A percentile compares a stretch with the other conserved stretches of the same genome.
Conservation (phyloP, 1,140 invertebrate species). For the Marisa cornuarietis region DNA sequence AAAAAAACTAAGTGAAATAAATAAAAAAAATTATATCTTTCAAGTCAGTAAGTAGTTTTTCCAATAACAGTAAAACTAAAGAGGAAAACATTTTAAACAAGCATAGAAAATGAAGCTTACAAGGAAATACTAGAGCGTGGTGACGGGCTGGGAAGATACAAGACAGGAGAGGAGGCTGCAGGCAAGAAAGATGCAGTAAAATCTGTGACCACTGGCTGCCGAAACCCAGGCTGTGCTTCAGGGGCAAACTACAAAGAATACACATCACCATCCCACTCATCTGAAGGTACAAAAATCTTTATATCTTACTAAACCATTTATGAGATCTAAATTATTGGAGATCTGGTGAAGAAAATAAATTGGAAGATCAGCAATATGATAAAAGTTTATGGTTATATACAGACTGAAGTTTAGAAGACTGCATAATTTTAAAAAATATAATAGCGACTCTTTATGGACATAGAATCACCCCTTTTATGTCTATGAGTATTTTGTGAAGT, state of each 20-base stretch:
- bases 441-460: no score
- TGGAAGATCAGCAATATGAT: background rate
- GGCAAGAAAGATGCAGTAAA: conserved; percentile 14
- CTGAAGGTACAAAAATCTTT: no score
- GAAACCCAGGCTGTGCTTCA: conserved; percentile 33
- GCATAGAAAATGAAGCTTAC: conserved; percentile 19
- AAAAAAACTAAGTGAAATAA: no score
- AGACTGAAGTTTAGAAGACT: no score
- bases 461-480: background rate
- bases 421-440: no score
- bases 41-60: no score
- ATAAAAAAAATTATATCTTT: no score
- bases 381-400: background rate
- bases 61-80: no score
- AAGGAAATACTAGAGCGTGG: conserved; percentile 28
- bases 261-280: background rate
- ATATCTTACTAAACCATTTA: background rate
- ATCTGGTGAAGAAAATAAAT: background rate
- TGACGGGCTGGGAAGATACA: conserved; percentile 23
- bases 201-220: conserved; percentile 29
- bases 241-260: conserved; percentile 32
- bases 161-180: background rate
- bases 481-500: background rate
- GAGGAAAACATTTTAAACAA: no score
- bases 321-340: background rate